A percentile compares a stretch with the other conserved stretches of the same genome.
phyloP scores from a whole-genome alignment of 2,888 invertebrate species.

The Drosophila borborema region DNA sequence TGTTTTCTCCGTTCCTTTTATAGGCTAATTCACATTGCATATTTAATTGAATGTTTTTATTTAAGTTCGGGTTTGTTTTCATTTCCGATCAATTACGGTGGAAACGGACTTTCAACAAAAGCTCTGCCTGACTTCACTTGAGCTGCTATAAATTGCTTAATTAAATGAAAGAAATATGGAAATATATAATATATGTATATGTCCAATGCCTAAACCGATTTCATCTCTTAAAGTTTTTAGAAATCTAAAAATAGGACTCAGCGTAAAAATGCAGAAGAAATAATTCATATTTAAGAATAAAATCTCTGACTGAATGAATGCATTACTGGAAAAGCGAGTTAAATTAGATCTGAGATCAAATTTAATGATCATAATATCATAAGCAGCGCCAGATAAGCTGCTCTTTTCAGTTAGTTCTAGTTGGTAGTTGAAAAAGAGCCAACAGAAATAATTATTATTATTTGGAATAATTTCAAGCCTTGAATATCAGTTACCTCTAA shows the following conservation, averaged over 20 bases:
- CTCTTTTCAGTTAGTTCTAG: too few species aligned
- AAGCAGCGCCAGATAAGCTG: too few species aligned
- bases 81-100: constrained; percentile 53
- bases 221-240: neutral
- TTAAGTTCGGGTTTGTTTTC: constrained; percentile 44
- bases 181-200: neutral
- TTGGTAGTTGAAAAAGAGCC: too few species aligned
- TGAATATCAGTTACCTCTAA: too few species aligned
- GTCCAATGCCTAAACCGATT: neutral
- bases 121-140: constrained; percentile 16
- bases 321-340: neutral
- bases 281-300: neutral
- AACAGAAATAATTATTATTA: too few species aligned
- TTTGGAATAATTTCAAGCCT: too few species aligned
- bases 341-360: neutral
- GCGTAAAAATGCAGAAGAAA: neutral
- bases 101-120: constrained; percentile 9
- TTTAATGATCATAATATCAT: neutral
- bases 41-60: constrained; percentile 65
- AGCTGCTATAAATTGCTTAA: constrained; percentile 10
- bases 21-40: constrained; percentile 64
- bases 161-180: constrained; percentile 5
- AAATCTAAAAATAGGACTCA: neutral
- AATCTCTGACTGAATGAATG: neutral
- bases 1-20: constrained; percentile 37